Conservation (phyloP, 2,797 vertebrate genomes). For the Lacerta agilis region DNA sequence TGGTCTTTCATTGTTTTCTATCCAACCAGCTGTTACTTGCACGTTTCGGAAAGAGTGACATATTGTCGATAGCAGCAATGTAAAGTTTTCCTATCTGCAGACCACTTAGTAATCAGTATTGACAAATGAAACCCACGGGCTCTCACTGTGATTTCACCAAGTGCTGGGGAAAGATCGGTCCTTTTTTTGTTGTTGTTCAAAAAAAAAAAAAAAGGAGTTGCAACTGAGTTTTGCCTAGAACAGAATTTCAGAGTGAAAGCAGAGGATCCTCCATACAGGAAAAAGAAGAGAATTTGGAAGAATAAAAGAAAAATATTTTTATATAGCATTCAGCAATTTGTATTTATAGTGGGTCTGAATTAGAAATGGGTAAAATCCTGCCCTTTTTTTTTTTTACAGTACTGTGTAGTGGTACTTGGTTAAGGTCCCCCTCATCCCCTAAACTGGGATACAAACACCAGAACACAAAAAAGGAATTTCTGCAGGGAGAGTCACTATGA, state of each 20-base stretch:
- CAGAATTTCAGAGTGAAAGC: neutral
- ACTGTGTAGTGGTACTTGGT: neutral
- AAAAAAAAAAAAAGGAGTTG: neutral
- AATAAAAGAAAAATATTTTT: neutral
- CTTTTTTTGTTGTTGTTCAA: neutral
- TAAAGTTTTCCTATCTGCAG: constrained; percentile 25
- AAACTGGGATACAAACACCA: neutral
- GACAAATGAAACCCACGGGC: constrained; percentile 10
- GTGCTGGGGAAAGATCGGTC: constrained; percentile 20
- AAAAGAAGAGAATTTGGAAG: neutral
- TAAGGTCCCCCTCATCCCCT: too few relatives aligned
- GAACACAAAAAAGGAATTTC: neutral
- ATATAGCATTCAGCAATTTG: neutral
- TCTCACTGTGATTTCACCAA: neutral
- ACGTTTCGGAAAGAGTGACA: constrained; percentile 16
- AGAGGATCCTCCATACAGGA: neutral
- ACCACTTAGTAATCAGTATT: constrained; percentile 28
- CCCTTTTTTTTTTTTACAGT: too few relatives aligned
- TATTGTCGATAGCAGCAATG: constrained; percentile 30
- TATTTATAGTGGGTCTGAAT: neutral
- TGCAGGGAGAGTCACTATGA: too few relatives aligned
- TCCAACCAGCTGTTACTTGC: constrained; percentile 18
- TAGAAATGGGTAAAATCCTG: neutral
- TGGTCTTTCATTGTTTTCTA: constrained; percentile 41
- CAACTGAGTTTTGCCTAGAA: constrained; percentile 21